Percentiles rank a stretch among this genome's conserved stretches.
phyloP scores from a whole-genome alignment of 2,113 vertebrate species.

The Sinosuthora webbiana region DNA sequence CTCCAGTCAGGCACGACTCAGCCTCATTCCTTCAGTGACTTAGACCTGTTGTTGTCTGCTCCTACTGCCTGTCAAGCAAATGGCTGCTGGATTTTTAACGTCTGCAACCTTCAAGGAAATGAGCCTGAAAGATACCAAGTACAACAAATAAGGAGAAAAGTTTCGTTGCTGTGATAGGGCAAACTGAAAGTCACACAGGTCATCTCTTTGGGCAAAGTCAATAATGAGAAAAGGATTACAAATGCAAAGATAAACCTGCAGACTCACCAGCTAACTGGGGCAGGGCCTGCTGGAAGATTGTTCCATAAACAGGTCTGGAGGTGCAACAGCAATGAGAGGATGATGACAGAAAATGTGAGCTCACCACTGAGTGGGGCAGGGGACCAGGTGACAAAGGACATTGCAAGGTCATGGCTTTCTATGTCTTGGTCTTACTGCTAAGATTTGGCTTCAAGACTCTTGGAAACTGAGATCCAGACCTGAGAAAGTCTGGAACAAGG shows the following conservation, averaged over 20 bases:
- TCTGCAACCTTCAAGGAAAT: background rate
- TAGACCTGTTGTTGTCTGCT: background rate
- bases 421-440: background rate
- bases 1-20: background rate
- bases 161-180: background rate
- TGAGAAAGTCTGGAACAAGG: background rate
- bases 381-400: background rate
- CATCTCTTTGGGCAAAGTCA: background rate
- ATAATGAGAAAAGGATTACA: background rate
- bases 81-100: background rate
- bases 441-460: background rate
- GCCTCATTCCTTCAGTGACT: background rate
- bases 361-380: background rate
- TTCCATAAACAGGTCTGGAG: background rate
- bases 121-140: background rate
- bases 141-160: background rate
- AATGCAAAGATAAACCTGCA: background rate
- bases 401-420: background rate
- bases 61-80: background rate
- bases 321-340: background rate
- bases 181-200: background rate
- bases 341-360: background rate
- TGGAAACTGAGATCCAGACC: background rate
- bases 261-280: background rate
- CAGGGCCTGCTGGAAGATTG: background rate